A percentile compares a stretch with the other conserved stretches of the same genome.
These are phyloP conservation scores for Tadarida brasiliensis DNA, from an alignment of 2,797 vertebrate genomes.

Conservation along the genomic window DNA sequence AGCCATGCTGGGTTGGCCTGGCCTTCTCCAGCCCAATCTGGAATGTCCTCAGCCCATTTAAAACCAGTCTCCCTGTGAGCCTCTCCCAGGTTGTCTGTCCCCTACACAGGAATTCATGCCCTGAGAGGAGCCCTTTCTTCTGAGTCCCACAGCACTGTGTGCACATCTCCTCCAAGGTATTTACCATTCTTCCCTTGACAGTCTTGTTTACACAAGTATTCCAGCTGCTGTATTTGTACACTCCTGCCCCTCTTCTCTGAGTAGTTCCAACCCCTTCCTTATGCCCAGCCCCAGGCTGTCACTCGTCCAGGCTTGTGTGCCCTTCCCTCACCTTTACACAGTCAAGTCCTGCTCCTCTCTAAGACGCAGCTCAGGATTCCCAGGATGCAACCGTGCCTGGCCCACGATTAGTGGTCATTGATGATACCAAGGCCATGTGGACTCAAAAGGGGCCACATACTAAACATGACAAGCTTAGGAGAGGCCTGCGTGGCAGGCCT, in stretches of 20 bases:
- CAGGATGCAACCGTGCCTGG: background rate
- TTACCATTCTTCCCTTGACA: background rate
- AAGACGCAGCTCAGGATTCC: background rate
- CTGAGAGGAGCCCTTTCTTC: no score
- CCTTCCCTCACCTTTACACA: background rate
- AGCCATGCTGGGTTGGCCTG: background rate
- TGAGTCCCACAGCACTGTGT: background rate
- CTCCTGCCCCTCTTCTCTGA: background rate
- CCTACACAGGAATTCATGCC: background rate
- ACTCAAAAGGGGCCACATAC: background rate
- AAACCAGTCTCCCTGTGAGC: background rate
- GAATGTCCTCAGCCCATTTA: background rate
- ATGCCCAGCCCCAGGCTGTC: accelerated
- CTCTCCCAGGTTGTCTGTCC: background rate
- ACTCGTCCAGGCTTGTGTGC: background rate
- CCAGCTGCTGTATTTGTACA: background rate
- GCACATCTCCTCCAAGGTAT: background rate
- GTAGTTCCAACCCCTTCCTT: background rate
- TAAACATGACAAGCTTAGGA: background rate
- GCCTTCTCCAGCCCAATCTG: background rate
- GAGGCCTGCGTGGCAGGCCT: background rate
- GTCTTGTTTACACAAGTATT: background rate
- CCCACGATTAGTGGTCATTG: background rate
- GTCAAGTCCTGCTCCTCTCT: background rate
- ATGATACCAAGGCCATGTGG: background rate